Percentiles rank a stretch among this genome's conserved stretches.
Conservation (phyloP, 2,113 vertebrate genomes). For the Thomomys bottae region DNA sequence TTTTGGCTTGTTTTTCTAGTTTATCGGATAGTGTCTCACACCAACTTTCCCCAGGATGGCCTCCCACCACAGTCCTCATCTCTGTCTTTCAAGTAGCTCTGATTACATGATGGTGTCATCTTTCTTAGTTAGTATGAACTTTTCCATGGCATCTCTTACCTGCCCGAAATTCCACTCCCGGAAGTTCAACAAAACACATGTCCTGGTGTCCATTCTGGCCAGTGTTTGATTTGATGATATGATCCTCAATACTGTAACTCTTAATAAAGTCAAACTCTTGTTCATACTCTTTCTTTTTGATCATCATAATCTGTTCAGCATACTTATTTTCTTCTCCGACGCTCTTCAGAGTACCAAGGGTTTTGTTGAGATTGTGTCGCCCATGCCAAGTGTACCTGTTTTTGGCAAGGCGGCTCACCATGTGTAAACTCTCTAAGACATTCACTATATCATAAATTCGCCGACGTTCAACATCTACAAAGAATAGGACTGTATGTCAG, state of each 20-base stretch:
- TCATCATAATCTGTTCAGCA: slow-evolving; percentile 91
- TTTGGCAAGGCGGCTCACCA: slow-evolving; percentile 97
- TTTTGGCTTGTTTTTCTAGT: too few species aligned
- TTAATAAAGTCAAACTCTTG: slow-evolving; percentile 85
- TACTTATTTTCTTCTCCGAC: slow-evolving; percentile 93
- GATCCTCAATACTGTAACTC: slow-evolving; percentile 86
- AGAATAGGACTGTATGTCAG: background rate
- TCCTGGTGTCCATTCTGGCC: slow-evolving; percentile 85
- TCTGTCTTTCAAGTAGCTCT: too few species aligned
- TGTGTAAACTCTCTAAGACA: slow-evolving; percentile 96
- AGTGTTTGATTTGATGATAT: slow-evolving; percentile 67
- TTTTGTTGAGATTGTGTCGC: slow-evolving; percentile 90
- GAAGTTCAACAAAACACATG: slow-evolving; percentile 92
- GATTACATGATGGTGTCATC: too few species aligned
- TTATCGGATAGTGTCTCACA: too few species aligned
- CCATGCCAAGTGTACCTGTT: slow-evolving; percentile 97
- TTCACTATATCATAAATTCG: slow-evolving; percentile 99
- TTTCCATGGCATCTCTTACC: slow-evolving; percentile 84
- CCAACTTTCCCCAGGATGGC: too few species aligned
- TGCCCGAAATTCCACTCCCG: slow-evolving; percentile 93
- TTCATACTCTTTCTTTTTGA: slow-evolving; percentile 88
- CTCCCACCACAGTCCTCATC: too few species aligned
- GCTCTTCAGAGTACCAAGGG: slow-evolving; percentile 90
- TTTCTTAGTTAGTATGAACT: fast-evolving
- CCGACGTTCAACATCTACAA: slow-evolving; percentile 92